A percentile compares a stretch with the other conserved stretches of the same genome.
Conservation (phyloP, 2,888 invertebrate genomes). For the Chironomus tentans region DNA sequence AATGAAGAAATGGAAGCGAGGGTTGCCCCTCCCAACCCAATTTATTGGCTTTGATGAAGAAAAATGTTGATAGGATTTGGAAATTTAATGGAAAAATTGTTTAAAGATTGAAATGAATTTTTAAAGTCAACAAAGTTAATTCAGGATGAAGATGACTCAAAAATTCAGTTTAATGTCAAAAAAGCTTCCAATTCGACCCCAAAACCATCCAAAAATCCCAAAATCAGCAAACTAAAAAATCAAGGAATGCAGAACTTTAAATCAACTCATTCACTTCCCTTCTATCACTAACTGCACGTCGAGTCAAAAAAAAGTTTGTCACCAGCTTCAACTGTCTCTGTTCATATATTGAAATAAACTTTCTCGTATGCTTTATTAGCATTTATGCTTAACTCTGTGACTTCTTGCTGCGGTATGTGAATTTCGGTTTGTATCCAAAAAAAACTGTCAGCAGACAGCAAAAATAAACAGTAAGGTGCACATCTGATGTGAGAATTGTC, state of each 20-base stretch:
- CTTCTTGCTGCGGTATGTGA: not conserved
- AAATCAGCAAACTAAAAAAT: not conserved
- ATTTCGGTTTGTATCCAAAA: not conserved
- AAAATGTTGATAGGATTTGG: no score
- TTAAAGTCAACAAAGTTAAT: no score
- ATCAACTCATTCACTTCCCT: no score
- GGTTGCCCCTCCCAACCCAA: no score
- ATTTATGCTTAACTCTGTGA: not conserved
- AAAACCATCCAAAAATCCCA: not conserved
- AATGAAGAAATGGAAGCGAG: no score
- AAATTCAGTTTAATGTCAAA: no score
- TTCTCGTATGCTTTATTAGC: slow-evolving; percentile 8
- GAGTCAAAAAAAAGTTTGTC: not conserved
- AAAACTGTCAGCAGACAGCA: slow-evolving; percentile 3
- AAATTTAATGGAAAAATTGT: no score
- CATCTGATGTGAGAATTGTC: not conserved
- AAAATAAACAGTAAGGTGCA: not conserved
- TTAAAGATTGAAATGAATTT: no score
- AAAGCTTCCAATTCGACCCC: no score
- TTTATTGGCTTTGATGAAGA: no score
- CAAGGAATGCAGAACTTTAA: not conserved
- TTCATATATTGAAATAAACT: slow-evolving; percentile 3
- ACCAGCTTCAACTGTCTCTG: not conserved
- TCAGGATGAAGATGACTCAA: no score
- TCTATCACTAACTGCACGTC: no score